Evolutionary conservation across 2,113 vertebrate genomes (phyloP), one percentile per base, ranked within the genome.

Genomic region (Macaca fascicularis): DNA sequence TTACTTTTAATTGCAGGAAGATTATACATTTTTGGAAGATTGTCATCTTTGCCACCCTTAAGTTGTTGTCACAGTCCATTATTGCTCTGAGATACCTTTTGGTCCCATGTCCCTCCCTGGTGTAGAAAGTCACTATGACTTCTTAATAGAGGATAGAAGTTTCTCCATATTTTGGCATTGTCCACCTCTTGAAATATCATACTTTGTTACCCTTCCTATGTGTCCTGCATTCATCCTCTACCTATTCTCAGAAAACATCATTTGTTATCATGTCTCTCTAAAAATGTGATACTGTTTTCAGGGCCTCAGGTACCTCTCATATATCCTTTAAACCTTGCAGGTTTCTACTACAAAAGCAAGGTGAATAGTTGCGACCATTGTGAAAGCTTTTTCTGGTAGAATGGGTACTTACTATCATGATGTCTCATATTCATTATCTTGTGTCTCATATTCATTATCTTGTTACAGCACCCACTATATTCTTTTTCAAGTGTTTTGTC

Each of bases 1-100:
- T 97, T 95, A 97, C 70, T 95, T 98, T 97, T 94, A 88, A 90
- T 92, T 94, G 27, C 32, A 75, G 17, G 67, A 82, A 88, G 10
- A 69, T 64, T 30, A 95, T 40, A 55, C 2, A 55, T 32, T 93
- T 93, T 95, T 94, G 70, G 67, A 95, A 95, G 80, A 61, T 1
- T 96, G 57, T 30, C 48, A 75, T 88, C 25, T 95, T 94, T 92
- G 19, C 48, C 32, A 89, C 12, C 25, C 23, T 85, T 79, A 30
- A 95, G 96, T 96, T 86, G 4, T 27, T 67, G 20, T 22, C 52
- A 90, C 14, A 69, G 38, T 72, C 12, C 52, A 78, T 83, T 50
- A 61, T 74, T 95, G 82, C 61, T 91, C 8, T 43, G 57, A 94
- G 25, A 52, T 75, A 55, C n/a, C 45, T 94, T 85, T 67, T 30